Conservation (phyloP, 2,888 invertebrate genomes). For the Xylocampa areola region DNA sequence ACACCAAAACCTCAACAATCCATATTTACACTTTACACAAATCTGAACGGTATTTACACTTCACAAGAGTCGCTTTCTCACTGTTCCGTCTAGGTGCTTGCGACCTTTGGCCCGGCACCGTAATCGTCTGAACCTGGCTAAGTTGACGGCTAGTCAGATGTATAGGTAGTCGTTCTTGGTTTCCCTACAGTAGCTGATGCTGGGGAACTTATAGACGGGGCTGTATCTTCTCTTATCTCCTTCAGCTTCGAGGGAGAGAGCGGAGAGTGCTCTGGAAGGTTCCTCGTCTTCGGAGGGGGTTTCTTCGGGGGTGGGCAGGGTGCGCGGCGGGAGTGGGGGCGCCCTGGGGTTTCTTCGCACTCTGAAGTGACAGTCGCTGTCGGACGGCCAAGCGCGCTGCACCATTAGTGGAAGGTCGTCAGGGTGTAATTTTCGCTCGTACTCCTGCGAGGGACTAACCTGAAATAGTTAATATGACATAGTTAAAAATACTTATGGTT, state of each 20-base stretch:
- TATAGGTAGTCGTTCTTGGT: conserved; percentile 86
- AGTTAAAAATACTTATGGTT: neutral
- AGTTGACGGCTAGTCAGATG: conserved; percentile 79
- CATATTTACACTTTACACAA: conserved; percentile 79
- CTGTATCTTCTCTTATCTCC: conserved; percentile 82
- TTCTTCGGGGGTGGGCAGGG: conserved; percentile 78
- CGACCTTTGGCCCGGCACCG: conserved; percentile 61
- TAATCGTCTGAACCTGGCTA: conserved; percentile 61
- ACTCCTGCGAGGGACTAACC: conserved; percentile 94
- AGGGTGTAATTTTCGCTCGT: conserved; percentile 96
- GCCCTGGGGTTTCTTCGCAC: conserved; percentile 95
- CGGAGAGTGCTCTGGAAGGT: conserved; percentile 80
- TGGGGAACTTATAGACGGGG: conserved; percentile 87
- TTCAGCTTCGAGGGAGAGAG: conserved; percentile 83
- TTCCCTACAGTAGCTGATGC: conserved; percentile 83
- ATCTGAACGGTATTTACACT: conserved; percentile 74
- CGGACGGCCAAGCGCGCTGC: conserved; percentile 93
- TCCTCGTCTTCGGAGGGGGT: conserved; percentile 75
- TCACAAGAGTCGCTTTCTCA: conserved; percentile 75
- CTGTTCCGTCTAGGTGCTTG: conserved; percentile 61
- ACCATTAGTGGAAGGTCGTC: conserved; percentile 95
- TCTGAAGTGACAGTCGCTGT: conserved; percentile 94
- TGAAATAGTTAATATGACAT: conserved; percentile 63
- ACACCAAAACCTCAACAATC: conserved; percentile 65
- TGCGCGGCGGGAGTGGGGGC: conserved; percentile 92